Percentiles rank a stretch among this genome's conserved stretches.
Conservation (phyloP, 1,140 invertebrate genomes). For the Galleria mellonella region DNA sequence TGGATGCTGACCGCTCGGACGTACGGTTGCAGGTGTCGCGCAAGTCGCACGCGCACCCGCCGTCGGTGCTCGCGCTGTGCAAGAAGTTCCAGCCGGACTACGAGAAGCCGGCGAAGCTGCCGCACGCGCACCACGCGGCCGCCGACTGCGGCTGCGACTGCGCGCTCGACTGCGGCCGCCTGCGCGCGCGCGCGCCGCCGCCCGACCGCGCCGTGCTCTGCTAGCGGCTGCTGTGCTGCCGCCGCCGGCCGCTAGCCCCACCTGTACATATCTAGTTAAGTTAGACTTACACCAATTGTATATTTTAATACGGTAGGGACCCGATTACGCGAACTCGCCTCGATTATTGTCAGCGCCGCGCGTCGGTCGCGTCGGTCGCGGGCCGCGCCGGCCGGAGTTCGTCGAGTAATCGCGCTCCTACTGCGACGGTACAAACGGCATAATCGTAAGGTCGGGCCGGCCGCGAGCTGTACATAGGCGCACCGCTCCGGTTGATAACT, state of each 20-base stretch:
- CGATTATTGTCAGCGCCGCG: neutral
- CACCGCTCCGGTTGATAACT: conserved; percentile 5
- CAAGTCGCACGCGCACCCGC: conserved; percentile 59
- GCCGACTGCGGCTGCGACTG: conserved; percentile 10
- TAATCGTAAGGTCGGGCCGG: conserved; percentile 17
- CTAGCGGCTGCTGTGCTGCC: conserved; percentile 32
- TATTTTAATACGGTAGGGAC: conserved; percentile 43
- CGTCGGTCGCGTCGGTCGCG: neutral
- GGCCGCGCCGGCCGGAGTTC: conserved; percentile 10
- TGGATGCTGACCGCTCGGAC: no score
- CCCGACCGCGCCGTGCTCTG: conserved; percentile 33
- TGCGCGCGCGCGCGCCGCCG: conserved; percentile 14
- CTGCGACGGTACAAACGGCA: conserved; percentile 42
- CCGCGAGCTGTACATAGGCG: conserved; percentile 19
- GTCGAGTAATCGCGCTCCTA: conserved; percentile 40
- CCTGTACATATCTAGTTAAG: conserved; percentile 39
- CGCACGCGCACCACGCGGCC: conserved; percentile 19
- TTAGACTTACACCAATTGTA: conserved; percentile 33
- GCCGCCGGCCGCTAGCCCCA: conserved; percentile 8
- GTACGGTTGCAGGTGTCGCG: conserved; percentile 44
- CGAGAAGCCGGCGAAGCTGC: conserved; percentile 54
- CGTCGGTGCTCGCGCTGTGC: conserved; percentile 67
- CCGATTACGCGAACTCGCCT: conserved; percentile 42
- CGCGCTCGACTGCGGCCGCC: conserved; percentile 17
- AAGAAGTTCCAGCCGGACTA: conserved; percentile 71